Conservation (phyloP, 2,797 vertebrate genomes). For the Poeciliopsis presidionis region DNA sequence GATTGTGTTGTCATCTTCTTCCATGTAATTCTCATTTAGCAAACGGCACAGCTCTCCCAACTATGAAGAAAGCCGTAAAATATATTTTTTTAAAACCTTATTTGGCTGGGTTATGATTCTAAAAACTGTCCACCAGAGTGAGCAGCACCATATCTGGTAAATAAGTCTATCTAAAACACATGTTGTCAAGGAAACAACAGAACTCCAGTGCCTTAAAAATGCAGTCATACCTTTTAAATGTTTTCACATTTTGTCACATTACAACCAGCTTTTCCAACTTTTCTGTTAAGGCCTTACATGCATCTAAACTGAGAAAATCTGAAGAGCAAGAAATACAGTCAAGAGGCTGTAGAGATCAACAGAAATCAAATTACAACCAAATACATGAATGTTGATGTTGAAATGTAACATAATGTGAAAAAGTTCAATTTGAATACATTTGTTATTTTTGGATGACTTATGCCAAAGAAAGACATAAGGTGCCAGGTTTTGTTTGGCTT, state of each 20-base stretch:
- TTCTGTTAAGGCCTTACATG: not conserved
- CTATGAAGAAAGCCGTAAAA: slow-evolving; percentile 41
- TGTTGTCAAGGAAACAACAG: not conserved
- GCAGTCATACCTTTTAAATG: not conserved
- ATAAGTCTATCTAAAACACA: not conserved
- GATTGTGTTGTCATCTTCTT: slow-evolving; percentile 80
- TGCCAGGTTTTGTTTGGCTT: not conserved
- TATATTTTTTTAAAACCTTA: not conserved
- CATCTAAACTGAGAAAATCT: not conserved
- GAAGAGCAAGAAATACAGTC: not conserved
- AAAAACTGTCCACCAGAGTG: not conserved
- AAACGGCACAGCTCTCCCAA: slow-evolving; percentile 65
- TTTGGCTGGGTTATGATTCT: not conserved
- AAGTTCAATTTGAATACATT: not conserved
- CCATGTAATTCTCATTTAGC: slow-evolving; percentile 71
- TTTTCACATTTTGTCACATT: not conserved
- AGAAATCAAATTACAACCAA: not conserved
- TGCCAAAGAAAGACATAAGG: not conserved
- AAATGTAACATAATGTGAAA: too few species aligned
- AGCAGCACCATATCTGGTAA: not conserved
- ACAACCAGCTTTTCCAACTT: not conserved
- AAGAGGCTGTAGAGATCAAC: not conserved
- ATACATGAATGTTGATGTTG: not conserved
- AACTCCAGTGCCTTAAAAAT: not conserved
- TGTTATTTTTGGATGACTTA: not conserved